Evolutionary conservation across 2,797 vertebrate species (phyloP).

Genomic region (Sternarchorhynchus goeldii): DNA sequence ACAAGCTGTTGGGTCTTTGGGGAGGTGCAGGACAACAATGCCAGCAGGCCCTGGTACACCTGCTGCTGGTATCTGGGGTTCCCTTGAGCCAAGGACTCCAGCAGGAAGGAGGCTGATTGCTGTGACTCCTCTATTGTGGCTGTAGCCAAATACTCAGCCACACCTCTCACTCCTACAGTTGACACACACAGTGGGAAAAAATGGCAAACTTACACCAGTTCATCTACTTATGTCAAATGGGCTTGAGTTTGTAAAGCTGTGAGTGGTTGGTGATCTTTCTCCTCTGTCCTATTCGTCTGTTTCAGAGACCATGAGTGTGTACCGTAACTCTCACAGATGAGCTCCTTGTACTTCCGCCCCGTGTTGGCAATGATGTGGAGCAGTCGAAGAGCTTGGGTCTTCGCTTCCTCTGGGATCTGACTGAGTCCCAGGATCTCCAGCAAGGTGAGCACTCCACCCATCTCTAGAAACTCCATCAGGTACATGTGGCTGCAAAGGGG

Average conservation of each 20-base stretch:
- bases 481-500: constrained; percentile 75
- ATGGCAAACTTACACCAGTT: not conserved
- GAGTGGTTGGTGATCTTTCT: not conserved
- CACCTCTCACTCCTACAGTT: constrained; percentile 72
- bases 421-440: constrained; percentile 80
- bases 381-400: constrained; percentile 76
- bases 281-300: not conserved
- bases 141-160: constrained; percentile 74
- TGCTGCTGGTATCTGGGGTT: constrained; percentile 82
- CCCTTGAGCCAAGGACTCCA: constrained; percentile 74
- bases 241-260: not conserved
- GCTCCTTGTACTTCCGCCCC: constrained; percentile 83
- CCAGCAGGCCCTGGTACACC: constrained; percentile 80
- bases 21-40: constrained; percentile 71
- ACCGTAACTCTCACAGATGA: constrained; percentile 86
- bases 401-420: constrained; percentile 75
- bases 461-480: constrained; percentile 83
- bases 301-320: constrained; percentile 15
- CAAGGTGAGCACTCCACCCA: constrained; percentile 79
- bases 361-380: constrained; percentile 74
- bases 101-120: constrained; percentile 69
- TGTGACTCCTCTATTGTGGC: constrained; percentile 73
- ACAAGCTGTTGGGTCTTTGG: constrained; percentile 76
- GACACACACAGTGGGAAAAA: constrained; percentile 23
- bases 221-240: not conserved